Base-by-base conservation (phyloP, 2,797 vertebrate genomes). In the Mallotus villosus region DNA sequence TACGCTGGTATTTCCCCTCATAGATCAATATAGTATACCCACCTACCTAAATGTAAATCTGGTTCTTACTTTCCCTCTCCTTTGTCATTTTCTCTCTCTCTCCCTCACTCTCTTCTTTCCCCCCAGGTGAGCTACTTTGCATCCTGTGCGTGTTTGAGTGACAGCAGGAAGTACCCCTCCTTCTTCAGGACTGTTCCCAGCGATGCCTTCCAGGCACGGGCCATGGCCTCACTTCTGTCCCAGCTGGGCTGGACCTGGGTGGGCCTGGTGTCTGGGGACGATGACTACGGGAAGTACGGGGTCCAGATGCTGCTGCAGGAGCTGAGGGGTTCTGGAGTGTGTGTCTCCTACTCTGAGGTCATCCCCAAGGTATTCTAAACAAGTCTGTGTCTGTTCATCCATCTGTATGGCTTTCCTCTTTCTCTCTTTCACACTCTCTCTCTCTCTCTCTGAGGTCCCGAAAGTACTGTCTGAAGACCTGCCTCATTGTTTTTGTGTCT, bases 141-240 rank as follows among this genome's bases (percentile, higher is more conserved):
- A 1, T 83, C 88, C 22, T 89, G 86, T 75, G 79, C 85, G 16
- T 90, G 89, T 74, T 78, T 85, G 69, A 90, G 81, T 72, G 78
- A 86, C 71, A 84, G 71, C 7, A 70, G 25, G 46, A 84, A 72
- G 58, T 85, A 78, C 63, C 85, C 73, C 22, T 69, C 82, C 22
- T 87, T 88, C 74, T 78, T 86, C 21, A 67, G 77, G 53, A 85
- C 86, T 24, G 80, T 86, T 68, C 79, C 82, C 68, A 89, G 82
- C 2, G 77, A 89, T 76, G 82, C 84, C 67, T 84, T 84, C 77
- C 83, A 84, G 75, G 78, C 77, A 4, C 77, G 72, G 59, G 81
- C 82, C 41, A 77, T 77, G 70, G 82, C 77, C 55, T 78, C 75
- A 41, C 72, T 90, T 68, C 37, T 90, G 69, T 60, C 0, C 16